Evolutionary conservation across 1,140 invertebrate genomes (phyloP), one percentile per base, ranked within the genome.

Genomic region (Pantala flavescens): DNA sequence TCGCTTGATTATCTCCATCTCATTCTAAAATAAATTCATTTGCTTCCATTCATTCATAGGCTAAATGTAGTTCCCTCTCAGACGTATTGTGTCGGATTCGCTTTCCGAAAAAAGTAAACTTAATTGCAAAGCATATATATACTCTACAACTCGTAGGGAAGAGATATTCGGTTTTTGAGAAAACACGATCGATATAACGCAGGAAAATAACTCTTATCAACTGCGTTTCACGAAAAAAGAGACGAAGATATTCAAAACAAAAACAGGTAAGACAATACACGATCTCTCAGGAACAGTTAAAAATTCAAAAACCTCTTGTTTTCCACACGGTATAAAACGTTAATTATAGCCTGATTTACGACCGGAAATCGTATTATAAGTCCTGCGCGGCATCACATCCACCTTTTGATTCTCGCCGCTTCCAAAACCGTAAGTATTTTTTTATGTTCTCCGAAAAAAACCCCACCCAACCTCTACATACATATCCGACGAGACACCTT

Each of bases 291-390:
- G n/a, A 63, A 63, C 14, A 63, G 14, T 63, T 63, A 63, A 63
- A 63, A 63, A 63, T 63, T 12, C 49, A 63, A 63, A 36, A 63
- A 63, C 49, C 49, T 63, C 49, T 63, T 63, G 49, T 63, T 63
- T 63, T 63, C n/a, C 12, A 1, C 49, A 3, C 14, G 49, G 49
- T 7, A 63, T 63, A 63, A 63, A 63, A 63, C 49, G 49, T 63
- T 63, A 63, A 63, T 63, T 63, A 63, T 63, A 3, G n/a, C 12
- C 49, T 63, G 49, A 63, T 21, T 19, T 63, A 63, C 49, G 49
- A 21, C 49, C 49, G 49, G 49, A 63, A 63, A 63, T 63, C 5
- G 49, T 21, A 16, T 19, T 63, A 63, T 19, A 63, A 63, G 49
- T 63, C 49, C n/a, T 21, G 5, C 49, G n/a, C n/a, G 12, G 49